A percentile compares a stretch with the other conserved stretches of the same genome.
phyloP scores from a whole-genome alignment of 2,113 vertebrate genomes.

The Heterocephalus glaber region DNA sequence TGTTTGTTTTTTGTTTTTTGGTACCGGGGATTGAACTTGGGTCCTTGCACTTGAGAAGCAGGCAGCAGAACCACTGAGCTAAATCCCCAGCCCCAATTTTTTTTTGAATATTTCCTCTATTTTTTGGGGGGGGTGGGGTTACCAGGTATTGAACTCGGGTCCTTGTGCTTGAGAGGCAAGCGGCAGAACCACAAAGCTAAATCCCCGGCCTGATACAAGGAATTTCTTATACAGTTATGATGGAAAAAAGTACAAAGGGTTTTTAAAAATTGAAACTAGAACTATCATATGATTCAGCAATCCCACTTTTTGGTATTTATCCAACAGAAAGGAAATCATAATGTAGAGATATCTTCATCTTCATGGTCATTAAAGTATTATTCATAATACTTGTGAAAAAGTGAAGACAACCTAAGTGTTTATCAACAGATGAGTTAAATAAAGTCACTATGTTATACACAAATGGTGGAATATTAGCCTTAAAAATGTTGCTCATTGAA shows the following conservation, averaged over 20 bases:
- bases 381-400: neutral
- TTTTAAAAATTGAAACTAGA: neutral
- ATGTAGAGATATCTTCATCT: neutral
- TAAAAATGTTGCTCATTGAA: neutral
- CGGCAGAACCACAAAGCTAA: no score
- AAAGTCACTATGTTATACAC: neutral
- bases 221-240: neutral
- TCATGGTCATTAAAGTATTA: neutral
- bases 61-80: no score
- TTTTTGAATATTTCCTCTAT: no score
- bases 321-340: neutral
- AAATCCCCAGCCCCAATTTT: no score
- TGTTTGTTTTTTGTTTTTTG: no score
- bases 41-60: no score
- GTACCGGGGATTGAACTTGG: no score
- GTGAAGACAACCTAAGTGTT: neutral
- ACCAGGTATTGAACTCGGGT: no score
- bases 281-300: neutral
- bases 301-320: neutral
- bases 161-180: no score
- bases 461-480: no score
- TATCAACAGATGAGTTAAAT: neutral
- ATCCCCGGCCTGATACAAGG: no score
- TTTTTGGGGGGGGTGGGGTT: no score
- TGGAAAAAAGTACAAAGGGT: neutral